Conservation (phyloP, 2,888 invertebrate genomes). For the Schizotus pectinicornis region DNA sequence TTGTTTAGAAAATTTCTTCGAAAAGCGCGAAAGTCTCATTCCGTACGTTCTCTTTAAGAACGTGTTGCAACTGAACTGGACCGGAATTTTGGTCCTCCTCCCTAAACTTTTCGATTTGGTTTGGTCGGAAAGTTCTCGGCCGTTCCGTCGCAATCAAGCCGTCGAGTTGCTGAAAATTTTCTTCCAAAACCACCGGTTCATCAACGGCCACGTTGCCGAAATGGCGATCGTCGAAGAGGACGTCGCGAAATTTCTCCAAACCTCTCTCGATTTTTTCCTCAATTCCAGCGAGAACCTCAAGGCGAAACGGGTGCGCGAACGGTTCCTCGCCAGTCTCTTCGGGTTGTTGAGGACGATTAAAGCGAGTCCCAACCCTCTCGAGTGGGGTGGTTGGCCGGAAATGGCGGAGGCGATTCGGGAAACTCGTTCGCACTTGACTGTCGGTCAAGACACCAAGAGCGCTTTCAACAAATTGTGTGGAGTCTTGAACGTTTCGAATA, state of each 20-base stretch:
- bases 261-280: conserved; percentile 56
- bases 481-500: conserved; percentile 54
- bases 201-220: conserved; percentile 51
- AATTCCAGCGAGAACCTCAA: conserved; percentile 48
- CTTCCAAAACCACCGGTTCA: conserved; percentile 65
- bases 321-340: conserved; percentile 64
- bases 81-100: conserved; percentile 66
- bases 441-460: conserved; percentile 58
- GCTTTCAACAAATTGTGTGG: conserved; percentile 60
- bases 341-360: conserved; percentile 63
- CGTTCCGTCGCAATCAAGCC: conserved; percentile 72
- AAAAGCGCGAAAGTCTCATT: conserved; percentile 68
- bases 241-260: conserved; percentile 60
- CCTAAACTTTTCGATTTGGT: conserved; percentile 65
- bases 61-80: conserved; percentile 70
- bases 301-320: conserved; percentile 62
- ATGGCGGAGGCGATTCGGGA: conserved; percentile 53
- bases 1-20: conserved; percentile 66
- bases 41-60: conserved; percentile 72
- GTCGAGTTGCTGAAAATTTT: conserved; percentile 70
- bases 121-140: conserved; percentile 66
- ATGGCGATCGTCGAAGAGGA: conserved; percentile 44
- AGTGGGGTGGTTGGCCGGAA: conserved; percentile 56
- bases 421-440: conserved; percentile 52
- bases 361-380: conserved; percentile 50